Percentiles rank a stretch among this genome's conserved stretches.
phyloP scores from a whole-genome alignment of 1,140 invertebrate species.

The Probaryconus sp. region DNA sequence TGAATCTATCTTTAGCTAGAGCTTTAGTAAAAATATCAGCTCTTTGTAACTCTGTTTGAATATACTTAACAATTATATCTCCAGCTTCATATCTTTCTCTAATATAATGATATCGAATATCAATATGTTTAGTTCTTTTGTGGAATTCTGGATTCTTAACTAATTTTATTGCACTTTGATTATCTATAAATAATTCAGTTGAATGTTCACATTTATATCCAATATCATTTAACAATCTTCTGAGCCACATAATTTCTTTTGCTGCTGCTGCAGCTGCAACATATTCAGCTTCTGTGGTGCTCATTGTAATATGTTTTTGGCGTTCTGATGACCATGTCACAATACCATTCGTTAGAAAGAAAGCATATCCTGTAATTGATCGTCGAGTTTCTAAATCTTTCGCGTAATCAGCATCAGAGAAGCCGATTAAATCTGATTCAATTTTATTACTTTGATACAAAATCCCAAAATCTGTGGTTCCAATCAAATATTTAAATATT shows the following conservation, averaged over 20 bases:
- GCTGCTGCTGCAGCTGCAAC: constrained; percentile 45
- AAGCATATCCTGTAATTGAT: constrained; percentile 35
- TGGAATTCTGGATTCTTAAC: constrained; percentile 70
- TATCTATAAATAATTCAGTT: constrained; percentile 58
- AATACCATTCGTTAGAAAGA: constrained; percentile 17
- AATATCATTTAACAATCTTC: constrained; percentile 61
- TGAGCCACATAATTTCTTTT: constrained; percentile 59
- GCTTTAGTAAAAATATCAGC: constrained; percentile 62
- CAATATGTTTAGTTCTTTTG: constrained; percentile 72
- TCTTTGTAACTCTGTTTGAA: constrained; percentile 31
- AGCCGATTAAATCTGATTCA: constrained; percentile 17
- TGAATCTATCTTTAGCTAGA: constrained; percentile 29
- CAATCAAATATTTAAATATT: constrained; percentile 72
- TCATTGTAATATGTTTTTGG: constrained; percentile 29
- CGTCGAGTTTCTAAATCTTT: constrained; percentile 32
- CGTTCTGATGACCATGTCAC: constrained; percentile 33
- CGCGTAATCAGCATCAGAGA: constrained; percentile 47
- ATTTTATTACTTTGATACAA: constrained; percentile 10
- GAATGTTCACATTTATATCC: constrained; percentile 19
- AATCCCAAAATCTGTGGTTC: constrained; percentile 60
- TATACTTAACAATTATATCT: constrained; percentile 44
- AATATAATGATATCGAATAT: constrained; percentile 69
- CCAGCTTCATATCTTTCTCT: constrained; percentile 58
- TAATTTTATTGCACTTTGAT: constrained; percentile 67
- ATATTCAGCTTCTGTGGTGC: constrained; percentile 51